Evolutionary conservation across 2,888 invertebrate genomes (phyloP).

Genomic region (Eupeodes luniger): DNA sequence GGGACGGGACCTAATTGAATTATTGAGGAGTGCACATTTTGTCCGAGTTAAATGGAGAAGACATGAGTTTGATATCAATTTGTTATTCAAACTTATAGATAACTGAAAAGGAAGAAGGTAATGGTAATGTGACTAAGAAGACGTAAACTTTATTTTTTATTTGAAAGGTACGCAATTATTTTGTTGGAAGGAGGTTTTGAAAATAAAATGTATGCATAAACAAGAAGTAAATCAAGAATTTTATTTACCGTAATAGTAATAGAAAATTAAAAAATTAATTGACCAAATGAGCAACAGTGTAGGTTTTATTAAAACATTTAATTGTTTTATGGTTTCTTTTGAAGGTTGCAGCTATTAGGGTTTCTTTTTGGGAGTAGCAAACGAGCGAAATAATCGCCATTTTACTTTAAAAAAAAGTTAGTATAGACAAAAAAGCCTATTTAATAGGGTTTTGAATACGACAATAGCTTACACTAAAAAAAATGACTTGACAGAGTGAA

Average conservation of each 20-base stretch:
- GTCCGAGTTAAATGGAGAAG: conserved; percentile 65
- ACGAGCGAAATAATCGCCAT: background rate
- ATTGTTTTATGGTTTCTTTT: background rate
- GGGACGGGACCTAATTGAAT: conserved; percentile 74
- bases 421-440: no score
- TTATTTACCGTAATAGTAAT: conserved; percentile 56
- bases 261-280: conserved; percentile 65
- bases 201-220: background rate
- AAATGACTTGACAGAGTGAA: no score
- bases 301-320: background rate
- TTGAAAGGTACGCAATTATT: background rate
- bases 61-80: conserved; percentile 41
- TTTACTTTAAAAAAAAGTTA: no score
- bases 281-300: conserved; percentile 33
- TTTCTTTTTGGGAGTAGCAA: no score
- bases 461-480: no score
- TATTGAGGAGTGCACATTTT: conserved; percentile 55
- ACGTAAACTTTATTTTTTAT: conserved; percentile 52
- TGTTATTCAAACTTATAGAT: conserved; percentile 22
- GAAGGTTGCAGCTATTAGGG: no score
- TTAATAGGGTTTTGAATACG: no score
- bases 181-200: background rate
- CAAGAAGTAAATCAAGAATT: conserved; percentile 48
- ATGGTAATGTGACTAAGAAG: conserved; percentile 5
- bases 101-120: background rate